phyloP scores from a whole-genome alignment of 2,797 vertebrate species.

The Buceros bicornis region DNA sequence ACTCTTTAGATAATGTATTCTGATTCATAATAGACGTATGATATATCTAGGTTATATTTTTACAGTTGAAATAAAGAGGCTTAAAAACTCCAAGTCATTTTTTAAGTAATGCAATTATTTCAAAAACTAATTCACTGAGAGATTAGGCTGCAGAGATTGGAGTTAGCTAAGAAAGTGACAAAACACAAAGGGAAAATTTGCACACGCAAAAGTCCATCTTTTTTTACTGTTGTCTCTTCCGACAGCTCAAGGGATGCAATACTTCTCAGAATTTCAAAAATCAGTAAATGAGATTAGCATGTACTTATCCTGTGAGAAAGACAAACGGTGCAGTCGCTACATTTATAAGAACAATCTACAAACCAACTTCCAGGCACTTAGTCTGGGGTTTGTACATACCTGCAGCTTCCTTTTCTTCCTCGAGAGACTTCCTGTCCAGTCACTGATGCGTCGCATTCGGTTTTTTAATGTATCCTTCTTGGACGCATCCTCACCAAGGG shows the following conservation, averaged over 20 bases:
- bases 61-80: not conserved
- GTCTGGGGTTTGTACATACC: slow-evolving; percentile 73
- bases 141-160: not conserved
- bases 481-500: slow-evolving; percentile 77
- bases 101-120: not conserved
- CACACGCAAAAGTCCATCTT: accelerated
- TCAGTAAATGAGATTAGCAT: not conserved
- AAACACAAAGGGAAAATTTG: not conserved
- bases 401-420: slow-evolving; percentile 92
- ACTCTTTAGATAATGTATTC: not conserved
- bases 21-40: not conserved
- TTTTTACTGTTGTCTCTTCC: not conserved
- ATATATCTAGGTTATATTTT: not conserved
- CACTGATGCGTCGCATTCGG: slow-evolving; percentile 91
- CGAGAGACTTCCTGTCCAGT: slow-evolving; percentile 95
- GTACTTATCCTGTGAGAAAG: not conserved
- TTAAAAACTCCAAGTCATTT: not conserved
- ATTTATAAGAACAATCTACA: not conserved
- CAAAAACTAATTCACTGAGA: not conserved
- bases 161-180: not conserved
- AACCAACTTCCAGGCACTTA: not conserved
- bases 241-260: not conserved
- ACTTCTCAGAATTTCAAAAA: not conserved
- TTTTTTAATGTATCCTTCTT: slow-evolving; percentile 90
- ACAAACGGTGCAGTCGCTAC: not conserved